Conservation (phyloP, 2,113 vertebrate species). For the Ameiurus melas region DNA sequence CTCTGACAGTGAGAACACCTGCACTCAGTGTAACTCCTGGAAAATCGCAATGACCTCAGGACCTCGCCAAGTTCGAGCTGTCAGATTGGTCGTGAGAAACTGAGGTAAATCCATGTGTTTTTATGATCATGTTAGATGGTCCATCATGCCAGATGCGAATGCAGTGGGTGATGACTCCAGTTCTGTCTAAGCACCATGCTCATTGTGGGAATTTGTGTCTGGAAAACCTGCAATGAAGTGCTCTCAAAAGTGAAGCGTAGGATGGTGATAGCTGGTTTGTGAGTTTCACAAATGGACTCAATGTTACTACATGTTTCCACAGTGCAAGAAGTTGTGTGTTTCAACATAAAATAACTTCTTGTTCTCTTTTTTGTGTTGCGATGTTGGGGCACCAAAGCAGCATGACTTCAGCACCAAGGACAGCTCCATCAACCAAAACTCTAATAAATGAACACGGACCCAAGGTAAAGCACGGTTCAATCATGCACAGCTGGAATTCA, state of each 20-base stretch:
- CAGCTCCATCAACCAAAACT: neutral
- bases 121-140: neutral
- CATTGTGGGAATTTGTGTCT: neutral
- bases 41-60: neutral
- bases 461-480: neutral
- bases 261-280: neutral
- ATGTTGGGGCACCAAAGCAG: neutral
- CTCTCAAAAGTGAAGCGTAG: neutral
- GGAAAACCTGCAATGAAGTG: neutral
- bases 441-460: neutral
- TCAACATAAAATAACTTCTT: neutral
- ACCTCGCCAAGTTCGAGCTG: neutral
- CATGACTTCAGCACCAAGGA: constrained; percentile 6
- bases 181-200: neutral
- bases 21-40: neutral
- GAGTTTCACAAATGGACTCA: neutral
- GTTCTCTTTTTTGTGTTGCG: neutral
- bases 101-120: neutral
- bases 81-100: neutral
- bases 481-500: constrained; percentile 2
- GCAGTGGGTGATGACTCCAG: neutral
- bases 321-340: neutral
- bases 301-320: neutral
- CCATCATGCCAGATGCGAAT: neutral
- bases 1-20: neutral